These are phyloP conservation scores for Helostoma temminkii DNA, from an alignment of 2,797 vertebrate species.

Conservation along the genomic window DNA sequence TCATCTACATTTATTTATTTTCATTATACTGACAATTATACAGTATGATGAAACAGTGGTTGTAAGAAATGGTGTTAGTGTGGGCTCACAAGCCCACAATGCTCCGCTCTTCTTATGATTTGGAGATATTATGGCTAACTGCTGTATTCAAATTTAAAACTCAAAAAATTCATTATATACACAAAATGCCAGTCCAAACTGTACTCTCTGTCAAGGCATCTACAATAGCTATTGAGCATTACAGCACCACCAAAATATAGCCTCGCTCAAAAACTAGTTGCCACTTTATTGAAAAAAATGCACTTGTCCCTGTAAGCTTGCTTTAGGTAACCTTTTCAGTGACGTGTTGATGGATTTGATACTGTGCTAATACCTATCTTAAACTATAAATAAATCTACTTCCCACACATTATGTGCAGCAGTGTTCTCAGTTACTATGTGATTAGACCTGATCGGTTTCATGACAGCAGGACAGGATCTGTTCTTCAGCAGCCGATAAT, in stretches of 20 bases:
- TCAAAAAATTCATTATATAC: background rate
- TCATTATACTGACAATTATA: too few relatives aligned
- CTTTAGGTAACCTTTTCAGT: constrained; percentile 21
- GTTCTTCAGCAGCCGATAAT: constrained; percentile 17
- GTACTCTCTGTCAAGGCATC: background rate
- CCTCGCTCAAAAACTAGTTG: background rate
- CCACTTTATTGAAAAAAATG: constrained; percentile 14
- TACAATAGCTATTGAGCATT: background rate
- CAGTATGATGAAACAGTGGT: too few relatives aligned
- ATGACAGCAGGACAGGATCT: constrained; percentile 19
- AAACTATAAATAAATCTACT: constrained; percentile 19
- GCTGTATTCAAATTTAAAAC: constrained; percentile 3
- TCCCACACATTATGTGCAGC: constrained; percentile 7
- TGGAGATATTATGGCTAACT: background rate
- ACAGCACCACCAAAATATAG: background rate
- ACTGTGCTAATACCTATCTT: background rate
- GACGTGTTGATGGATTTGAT: constrained; percentile 18
- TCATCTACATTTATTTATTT: too few relatives aligned
- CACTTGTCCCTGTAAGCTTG: background rate
- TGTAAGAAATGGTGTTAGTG: too few relatives aligned
- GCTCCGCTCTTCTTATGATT: background rate
- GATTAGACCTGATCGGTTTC: constrained; percentile 6
- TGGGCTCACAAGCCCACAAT: background rate
- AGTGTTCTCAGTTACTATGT: background rate
- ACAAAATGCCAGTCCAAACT: background rate